phyloP scores from a whole-genome alignment of 2,888 invertebrate species.

The Cyrtodaria siliqua region DNA sequence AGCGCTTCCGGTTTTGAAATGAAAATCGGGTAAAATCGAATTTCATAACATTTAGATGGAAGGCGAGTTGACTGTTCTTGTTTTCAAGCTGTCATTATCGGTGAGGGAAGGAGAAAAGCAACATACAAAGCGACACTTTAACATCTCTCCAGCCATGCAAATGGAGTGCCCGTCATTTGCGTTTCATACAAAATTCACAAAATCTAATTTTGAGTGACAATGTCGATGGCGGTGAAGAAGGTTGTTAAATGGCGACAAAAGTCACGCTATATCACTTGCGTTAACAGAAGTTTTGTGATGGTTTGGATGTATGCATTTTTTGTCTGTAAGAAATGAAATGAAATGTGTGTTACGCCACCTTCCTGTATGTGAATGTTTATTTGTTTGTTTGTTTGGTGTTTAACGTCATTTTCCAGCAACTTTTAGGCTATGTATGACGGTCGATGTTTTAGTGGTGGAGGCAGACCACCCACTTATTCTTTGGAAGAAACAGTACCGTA shows the following conservation, averaged over 20 bases:
- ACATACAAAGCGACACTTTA: conserved; percentile 7
- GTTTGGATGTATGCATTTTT: too few relatives aligned
- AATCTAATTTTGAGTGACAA: conserved; percentile 52
- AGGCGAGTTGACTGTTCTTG: conserved; percentile 1
- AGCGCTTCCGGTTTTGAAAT: conserved; percentile 61
- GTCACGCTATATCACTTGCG: conserved; percentile 15
- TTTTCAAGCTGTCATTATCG: background rate
- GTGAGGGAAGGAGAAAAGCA: background rate
- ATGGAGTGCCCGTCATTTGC: conserved; percentile 46
- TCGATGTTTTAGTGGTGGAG: too few relatives aligned
- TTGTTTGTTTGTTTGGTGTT: too few relatives aligned
- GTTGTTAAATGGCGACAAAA: background rate
- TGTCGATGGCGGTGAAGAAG: background rate
- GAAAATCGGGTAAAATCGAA: conserved; percentile 62
- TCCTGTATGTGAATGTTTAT: too few relatives aligned
- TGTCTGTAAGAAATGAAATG: too few relatives aligned
- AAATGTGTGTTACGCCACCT: too few relatives aligned
- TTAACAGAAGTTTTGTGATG: too few relatives aligned
- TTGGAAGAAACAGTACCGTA: too few relatives aligned
- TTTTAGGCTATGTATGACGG: too few relatives aligned
- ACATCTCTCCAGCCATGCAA: conserved; percentile 1
- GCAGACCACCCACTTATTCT: too few relatives aligned
- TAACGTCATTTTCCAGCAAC: too few relatives aligned
- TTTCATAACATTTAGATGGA: conserved; percentile 59
- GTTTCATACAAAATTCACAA: conserved; percentile 38